Percentiles rank a stretch among this genome's conserved stretches.
These are phyloP conservation scores for Ernsta delagoae DNA, from an alignment of 2,888 invertebrate species.

Conservation along the genomic window DNA sequence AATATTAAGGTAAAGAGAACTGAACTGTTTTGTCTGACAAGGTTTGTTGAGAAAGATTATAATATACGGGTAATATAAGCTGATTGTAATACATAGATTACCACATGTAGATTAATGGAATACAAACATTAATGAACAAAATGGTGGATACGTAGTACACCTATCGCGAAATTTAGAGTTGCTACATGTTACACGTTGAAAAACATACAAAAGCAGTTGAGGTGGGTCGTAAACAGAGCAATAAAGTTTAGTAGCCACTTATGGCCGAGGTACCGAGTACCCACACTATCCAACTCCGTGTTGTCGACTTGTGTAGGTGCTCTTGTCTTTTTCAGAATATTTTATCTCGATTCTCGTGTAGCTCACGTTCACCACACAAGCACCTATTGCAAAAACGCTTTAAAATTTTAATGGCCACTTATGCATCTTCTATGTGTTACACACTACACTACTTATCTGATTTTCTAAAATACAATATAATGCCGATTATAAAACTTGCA, in stretches of 20 bases:
- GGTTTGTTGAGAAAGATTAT: too few relatives aligned
- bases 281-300: conserved; percentile 42
- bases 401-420: too few relatives aligned
- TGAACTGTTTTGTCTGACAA: background rate
- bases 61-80: background rate
- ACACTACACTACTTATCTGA: too few relatives aligned
- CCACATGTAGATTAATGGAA: too few relatives aligned
- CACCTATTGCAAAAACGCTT: background rate
- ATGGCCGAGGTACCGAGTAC: conserved; percentile 51
- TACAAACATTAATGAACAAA: background rate
- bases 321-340: conserved; percentile 45
- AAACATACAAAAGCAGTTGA: conserved; percentile 55
- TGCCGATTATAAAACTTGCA: too few relatives aligned
- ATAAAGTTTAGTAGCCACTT: conserved; percentile 77
- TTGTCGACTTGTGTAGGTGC: conserved; percentile 47
- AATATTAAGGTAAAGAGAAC: conserved; percentile 1
- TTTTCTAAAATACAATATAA: too few relatives aligned
- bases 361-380: conserved; percentile 52
- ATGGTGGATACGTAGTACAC: background rate
- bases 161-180: background rate
- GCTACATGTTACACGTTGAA: conserved; percentile 14
- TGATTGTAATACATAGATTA: too few relatives aligned
- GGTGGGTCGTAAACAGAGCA: conserved; percentile 70
- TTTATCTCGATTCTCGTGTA: conserved; percentile 47
- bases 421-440: too few relatives aligned